Percentiles rank a stretch among this genome's conserved stretches.
Evolutionary conservation across 1,140 invertebrate genomes (phyloP).

Genomic region (Drosophila lacteicornis): DNA sequence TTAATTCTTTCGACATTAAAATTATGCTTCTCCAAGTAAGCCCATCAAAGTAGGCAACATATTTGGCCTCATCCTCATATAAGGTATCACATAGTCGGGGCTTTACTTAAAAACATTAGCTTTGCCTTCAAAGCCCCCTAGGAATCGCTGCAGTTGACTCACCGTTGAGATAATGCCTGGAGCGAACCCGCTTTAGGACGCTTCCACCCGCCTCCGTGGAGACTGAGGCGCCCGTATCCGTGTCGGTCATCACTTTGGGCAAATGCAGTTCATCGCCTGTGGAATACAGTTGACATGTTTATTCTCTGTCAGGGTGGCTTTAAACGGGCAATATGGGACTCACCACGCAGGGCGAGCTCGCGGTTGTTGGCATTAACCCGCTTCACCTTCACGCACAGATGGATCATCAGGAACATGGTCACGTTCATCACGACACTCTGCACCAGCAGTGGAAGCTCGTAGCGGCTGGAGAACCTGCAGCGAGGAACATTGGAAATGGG

Average conservation of each 20-base stretch:
- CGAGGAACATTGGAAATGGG: constrained; percentile 34
- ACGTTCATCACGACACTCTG: constrained; percentile 99
- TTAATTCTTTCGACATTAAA: neutral
- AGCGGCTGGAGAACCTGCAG: constrained; percentile 98
- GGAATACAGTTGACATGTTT: constrained; percentile 23
- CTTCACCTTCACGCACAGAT: constrained; percentile 95
- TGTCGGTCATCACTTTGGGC: constrained; percentile 81
- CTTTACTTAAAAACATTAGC: neutral
- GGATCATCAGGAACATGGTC: constrained; percentile 98
- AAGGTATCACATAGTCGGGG: neutral
- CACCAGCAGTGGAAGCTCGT: constrained; percentile 96
- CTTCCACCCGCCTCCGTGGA: constrained; percentile 66
- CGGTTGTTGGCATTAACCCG: constrained; percentile 92
- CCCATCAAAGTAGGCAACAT: neutral
- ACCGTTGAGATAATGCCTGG: constrained; percentile 84
- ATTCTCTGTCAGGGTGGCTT: constrained; percentile 1
- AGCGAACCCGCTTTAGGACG: constrained; percentile 73
- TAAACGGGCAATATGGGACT: constrained; percentile 24
- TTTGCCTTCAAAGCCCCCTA: neutral
- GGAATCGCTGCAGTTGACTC: constrained; percentile 39
- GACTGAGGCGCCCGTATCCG: constrained; percentile 70
- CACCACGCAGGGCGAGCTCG: constrained; percentile 94
- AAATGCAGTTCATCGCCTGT: constrained; percentile 80
- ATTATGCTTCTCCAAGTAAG: neutral
- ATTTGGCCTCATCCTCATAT: too few relatives aligned